phyloP scores from a whole-genome alignment of 2,797 vertebrate genomes.

The Syndactyla subalaris region DNA sequence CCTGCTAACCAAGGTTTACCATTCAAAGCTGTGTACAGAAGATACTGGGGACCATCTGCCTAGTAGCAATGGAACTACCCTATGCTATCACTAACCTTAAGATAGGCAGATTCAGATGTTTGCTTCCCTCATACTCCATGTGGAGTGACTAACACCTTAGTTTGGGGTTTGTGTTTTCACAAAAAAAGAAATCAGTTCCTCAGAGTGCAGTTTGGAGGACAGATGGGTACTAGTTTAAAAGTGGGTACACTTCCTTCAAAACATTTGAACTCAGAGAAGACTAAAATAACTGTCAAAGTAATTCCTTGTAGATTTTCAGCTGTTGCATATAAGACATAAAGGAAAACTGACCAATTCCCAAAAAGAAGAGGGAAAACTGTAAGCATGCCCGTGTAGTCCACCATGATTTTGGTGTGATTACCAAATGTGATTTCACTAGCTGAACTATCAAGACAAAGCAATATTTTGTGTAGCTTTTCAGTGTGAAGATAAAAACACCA shows the following conservation, averaged over 20 bases:
- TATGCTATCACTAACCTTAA: not conserved
- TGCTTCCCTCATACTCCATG: rapidly evolving
- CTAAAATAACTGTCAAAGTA: not conserved
- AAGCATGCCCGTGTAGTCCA: not conserved
- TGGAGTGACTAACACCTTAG: not conserved
- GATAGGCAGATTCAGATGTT: not conserved
- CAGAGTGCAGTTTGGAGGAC: not conserved
- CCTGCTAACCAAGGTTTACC: not conserved
- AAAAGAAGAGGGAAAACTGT: not conserved
- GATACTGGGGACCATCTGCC: not conserved
- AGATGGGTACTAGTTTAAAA: not conserved
- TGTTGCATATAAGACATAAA: rapidly evolving
- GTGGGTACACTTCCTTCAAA: not conserved
- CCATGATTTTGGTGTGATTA: not conserved
- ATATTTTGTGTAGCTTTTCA: not conserved
- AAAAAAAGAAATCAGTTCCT: not conserved
- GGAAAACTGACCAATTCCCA: not conserved
- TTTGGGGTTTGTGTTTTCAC: not conserved
- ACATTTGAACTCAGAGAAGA: not conserved
- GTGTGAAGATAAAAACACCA: not conserved
- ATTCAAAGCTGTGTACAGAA: not conserved
- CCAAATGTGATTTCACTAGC: not conserved
- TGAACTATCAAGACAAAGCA: not conserved
- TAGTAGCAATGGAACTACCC: not conserved
- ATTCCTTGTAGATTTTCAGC: not conserved